Percentiles rank a stretch among this genome's conserved stretches.
Evolutionary conservation across 2,888 invertebrate species (phyloP).

Genomic region (Cephus nigrinus): DNA sequence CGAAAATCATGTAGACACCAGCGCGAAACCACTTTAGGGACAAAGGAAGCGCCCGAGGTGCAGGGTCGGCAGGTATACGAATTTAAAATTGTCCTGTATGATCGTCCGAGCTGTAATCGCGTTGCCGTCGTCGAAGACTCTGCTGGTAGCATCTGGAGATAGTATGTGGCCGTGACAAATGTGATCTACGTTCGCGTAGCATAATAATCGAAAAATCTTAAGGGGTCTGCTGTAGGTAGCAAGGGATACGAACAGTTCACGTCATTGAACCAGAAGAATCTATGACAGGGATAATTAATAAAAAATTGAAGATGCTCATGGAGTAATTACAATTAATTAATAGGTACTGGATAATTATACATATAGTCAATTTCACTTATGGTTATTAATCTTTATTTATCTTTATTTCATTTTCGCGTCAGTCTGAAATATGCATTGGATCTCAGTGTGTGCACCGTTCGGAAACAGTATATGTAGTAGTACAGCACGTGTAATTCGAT

Average conservation of each 20-base stretch:
- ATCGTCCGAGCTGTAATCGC: neutral
- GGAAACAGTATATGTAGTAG: neutral
- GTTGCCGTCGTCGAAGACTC: neutral
- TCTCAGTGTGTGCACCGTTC: neutral
- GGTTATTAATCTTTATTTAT: neutral
- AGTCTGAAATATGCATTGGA: neutral
- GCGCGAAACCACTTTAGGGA: neutral
- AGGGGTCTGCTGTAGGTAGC: constrained; percentile 36
- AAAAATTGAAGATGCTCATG: neutral
- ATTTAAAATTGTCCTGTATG: constrained; percentile 1
- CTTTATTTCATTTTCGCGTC: neutral
- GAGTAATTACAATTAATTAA: neutral
- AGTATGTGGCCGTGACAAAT: constrained; percentile 49
- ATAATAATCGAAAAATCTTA: constrained; percentile 26
- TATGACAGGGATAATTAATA: neutral
- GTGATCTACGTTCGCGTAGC: constrained; percentile 49
- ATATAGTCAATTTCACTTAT: neutral
- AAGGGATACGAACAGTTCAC: constrained; percentile 19
- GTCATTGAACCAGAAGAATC: neutral
- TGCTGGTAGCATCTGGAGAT: constrained; percentile 43
- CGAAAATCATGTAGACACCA: neutral
- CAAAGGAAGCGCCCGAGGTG: neutral
- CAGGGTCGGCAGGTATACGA: neutral
- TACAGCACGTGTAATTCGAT: neutral
- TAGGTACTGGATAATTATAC: neutral